Conservation (phyloP, 2,113 vertebrate species). For the Hepsetus odoe region DNA sequence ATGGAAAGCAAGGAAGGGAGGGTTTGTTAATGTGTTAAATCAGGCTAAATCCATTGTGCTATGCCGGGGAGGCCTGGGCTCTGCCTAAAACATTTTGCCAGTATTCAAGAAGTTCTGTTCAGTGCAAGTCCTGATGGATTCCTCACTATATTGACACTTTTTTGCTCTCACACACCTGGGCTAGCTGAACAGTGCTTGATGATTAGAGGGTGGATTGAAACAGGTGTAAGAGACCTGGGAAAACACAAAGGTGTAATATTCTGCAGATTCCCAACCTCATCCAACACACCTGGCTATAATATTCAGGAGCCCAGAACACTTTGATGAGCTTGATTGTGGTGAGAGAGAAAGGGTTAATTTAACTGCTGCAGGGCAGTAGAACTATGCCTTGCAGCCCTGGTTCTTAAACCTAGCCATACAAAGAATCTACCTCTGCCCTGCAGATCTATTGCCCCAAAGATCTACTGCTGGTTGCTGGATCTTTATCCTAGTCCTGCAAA, state of each 20-base stretch:
- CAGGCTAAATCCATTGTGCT: background rate
- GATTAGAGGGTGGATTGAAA: background rate
- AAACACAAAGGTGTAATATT: background rate
- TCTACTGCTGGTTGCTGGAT: too few relatives aligned
- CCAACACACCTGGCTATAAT: background rate
- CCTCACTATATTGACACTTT: background rate
- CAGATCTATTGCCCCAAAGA: too few relatives aligned
- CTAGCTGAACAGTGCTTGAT: background rate
- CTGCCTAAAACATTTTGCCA: background rate
- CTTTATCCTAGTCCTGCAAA: too few relatives aligned
- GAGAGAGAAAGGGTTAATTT: background rate
- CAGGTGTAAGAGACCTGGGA: background rate
- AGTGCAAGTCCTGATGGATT: background rate
- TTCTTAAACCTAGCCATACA: too few relatives aligned
- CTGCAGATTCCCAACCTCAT: background rate
- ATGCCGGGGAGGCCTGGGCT: background rate
- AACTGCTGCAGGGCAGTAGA: background rate
- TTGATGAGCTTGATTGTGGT: constrained; percentile 5
- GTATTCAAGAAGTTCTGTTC: background rate
- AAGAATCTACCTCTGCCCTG: too few relatives aligned
- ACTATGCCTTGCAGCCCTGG: background rate
- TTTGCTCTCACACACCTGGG: background rate
- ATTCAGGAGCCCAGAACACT: background rate
- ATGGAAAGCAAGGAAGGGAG: too few relatives aligned
- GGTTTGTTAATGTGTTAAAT: background rate